These are phyloP conservation scores for Leucopternis melanops DNA, from an alignment of 2,113 vertebrate genomes.

Conservation along the genomic window DNA sequence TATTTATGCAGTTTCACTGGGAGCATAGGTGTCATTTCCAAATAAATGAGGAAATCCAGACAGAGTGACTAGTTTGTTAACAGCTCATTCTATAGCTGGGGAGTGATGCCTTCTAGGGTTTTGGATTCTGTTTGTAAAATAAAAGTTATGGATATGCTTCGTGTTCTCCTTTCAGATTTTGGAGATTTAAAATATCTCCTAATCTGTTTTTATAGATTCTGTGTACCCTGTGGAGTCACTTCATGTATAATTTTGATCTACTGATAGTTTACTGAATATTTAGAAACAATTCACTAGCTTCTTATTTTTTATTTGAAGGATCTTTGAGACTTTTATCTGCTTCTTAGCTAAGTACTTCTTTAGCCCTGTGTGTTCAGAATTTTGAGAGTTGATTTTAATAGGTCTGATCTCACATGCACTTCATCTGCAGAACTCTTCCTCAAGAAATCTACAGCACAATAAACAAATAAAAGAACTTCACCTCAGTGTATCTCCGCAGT, in stretches of 20 bases:
- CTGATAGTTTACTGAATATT: not conserved
- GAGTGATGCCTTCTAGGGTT: not conserved
- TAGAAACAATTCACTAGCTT: not conserved
- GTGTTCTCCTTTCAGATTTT: not conserved
- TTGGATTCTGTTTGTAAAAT: not conserved
- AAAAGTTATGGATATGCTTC: not conserved
- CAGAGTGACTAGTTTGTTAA: not conserved
- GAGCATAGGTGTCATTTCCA: not conserved
- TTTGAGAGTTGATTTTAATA: constrained; percentile 20
- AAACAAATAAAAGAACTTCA: constrained; percentile 26
- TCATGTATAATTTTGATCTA: not conserved
- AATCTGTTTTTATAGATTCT: not conserved
- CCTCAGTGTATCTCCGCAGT: not conserved
- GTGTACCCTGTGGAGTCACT: not conserved
- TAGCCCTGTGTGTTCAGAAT: not conserved
- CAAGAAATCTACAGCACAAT: not conserved
- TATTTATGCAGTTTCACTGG: not conserved
- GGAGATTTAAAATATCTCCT: not conserved
- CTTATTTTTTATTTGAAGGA: not conserved
- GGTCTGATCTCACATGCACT: not conserved
- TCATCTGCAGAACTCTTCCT: not conserved
- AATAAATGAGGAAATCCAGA: not conserved
- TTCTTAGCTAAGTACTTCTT: not conserved
- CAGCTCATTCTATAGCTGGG: not conserved
- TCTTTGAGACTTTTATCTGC: not conserved